Conservation (phyloP, 2,888 invertebrate genomes). For the Linnaemya vulpina region DNA sequence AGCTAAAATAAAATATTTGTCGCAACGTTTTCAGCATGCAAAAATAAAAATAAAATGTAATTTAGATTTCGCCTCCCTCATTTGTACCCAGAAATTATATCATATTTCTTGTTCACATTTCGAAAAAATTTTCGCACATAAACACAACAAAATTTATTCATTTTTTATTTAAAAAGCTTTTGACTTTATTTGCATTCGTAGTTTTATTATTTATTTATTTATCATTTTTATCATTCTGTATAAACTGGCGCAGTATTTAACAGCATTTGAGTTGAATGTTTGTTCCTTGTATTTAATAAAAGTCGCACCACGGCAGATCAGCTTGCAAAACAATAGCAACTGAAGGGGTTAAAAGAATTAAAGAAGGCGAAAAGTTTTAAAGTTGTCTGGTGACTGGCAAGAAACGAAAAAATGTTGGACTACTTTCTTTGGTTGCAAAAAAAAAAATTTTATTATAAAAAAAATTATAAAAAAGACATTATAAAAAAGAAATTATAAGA, state of each 20-base stretch:
- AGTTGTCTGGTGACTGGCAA: no score
- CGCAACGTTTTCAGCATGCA: slow-evolving; percentile 38
- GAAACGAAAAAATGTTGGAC: no score
- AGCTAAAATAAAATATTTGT: slow-evolving; percentile 41
- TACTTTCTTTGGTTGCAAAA: no score
- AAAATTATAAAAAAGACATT: no score
- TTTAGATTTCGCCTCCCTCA: slow-evolving; percentile 33
- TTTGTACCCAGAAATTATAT: slow-evolving; percentile 21
- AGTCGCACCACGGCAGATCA: background rate
- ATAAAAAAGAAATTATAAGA: no score
- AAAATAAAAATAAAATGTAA: slow-evolving; percentile 12
- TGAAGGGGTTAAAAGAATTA: background rate
- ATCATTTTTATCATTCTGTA: background rate
- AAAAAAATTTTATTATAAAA: no score
- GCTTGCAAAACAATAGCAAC: background rate
- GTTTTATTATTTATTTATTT: slow-evolving; percentile 1
- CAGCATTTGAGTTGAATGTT: slow-evolving; percentile 5
- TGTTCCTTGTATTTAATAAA: background rate
- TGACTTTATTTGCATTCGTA: slow-evolving; percentile 40
- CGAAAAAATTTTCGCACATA: background rate
- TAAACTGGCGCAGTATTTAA: slow-evolving; percentile 55
- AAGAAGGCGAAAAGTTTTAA: background rate
- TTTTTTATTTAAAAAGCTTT: slow-evolving; percentile 38
- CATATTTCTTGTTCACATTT: slow-evolving; percentile 44
- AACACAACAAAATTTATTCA: background rate